Evolutionary conservation across 2,797 vertebrate species (phyloP).

Genomic region (Hylomyscus alleni): DNA sequence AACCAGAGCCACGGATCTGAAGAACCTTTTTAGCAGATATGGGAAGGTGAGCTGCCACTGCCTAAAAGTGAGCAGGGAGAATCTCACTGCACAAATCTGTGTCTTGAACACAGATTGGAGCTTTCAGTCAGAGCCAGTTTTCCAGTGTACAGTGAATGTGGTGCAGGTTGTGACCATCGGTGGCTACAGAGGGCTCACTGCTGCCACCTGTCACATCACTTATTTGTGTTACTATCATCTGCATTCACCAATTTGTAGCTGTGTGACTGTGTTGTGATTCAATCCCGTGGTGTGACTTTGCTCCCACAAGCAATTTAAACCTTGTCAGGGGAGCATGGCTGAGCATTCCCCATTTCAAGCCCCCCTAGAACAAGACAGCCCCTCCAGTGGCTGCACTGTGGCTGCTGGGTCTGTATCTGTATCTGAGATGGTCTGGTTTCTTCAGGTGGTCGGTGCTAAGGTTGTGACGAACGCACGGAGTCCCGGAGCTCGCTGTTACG

Average conservation of each 20-base stretch:
- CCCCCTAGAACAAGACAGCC: neutral
- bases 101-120: neutral
- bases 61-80: no score
- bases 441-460: constrained; percentile 97
- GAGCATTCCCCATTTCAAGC: neutral
- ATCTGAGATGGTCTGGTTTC: neutral
- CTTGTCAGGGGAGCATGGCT: neutral
- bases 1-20: constrained; percentile 98
- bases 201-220: neutral
- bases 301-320: neutral
- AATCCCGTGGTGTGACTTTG: neutral
- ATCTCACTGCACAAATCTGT: neutral
- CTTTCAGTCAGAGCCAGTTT: neutral
- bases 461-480: constrained; percentile 99
- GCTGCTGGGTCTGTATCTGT: neutral
- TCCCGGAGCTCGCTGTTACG: constrained; percentile 97
- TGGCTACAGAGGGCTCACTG: neutral
- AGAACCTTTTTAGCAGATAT: constrained; percentile 98
- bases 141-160: neutral
- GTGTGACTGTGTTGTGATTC: neutral
- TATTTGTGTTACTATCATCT: neutral
- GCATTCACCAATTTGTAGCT: no score
- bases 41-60: constrained; percentile 92
- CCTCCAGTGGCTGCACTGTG: neutral
- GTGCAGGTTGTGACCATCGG: neutral